Conservation (phyloP, 1,140 invertebrate genomes). For the Dinothrombium tinctorium region DNA sequence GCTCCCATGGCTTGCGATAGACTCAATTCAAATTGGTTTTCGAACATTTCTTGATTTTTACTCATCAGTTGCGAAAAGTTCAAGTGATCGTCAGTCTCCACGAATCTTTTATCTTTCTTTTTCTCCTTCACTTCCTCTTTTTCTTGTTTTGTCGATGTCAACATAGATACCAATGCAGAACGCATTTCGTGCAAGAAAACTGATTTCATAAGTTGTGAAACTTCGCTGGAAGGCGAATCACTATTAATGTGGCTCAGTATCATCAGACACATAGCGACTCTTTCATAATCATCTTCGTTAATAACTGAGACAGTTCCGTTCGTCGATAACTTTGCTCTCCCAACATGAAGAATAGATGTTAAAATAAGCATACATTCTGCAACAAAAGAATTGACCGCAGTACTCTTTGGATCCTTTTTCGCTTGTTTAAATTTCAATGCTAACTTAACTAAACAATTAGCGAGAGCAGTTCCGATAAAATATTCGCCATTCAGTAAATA, state of each 20-base stretch:
- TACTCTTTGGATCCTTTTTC: slow-evolving; percentile 3
- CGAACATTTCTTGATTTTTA: slow-evolving; percentile 7
- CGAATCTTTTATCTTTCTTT: background rate
- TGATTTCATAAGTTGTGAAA: slow-evolving; percentile 2
- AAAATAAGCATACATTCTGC: slow-evolving; percentile 70
- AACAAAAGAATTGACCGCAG: slow-evolving; percentile 28
- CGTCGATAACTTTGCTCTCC: slow-evolving; percentile 32
- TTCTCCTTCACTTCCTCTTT: slow-evolving; percentile 8
- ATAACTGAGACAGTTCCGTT: slow-evolving; percentile 30
- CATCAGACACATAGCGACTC: slow-evolving; percentile 50
- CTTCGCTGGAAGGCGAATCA: background rate
- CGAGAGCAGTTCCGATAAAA: slow-evolving; percentile 76
- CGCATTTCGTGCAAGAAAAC: slow-evolving; percentile 10
- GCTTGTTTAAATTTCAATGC: slow-evolving; percentile 42
- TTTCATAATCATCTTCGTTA: slow-evolving; percentile 82
- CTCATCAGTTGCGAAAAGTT: slow-evolving; percentile 9
- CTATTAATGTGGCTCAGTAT: slow-evolving; percentile 16
- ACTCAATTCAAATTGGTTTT: slow-evolving; percentile 55
- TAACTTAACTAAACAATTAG: slow-evolving; percentile 72
- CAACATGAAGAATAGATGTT: slow-evolving; percentile 58
- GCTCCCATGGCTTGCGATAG: slow-evolving; percentile 63
- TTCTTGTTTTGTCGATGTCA: slow-evolving; percentile 5
- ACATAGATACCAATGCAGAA: slow-evolving; percentile 8
- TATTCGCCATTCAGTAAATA: slow-evolving; percentile 86
- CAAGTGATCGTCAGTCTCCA: slow-evolving; percentile 10